phyloP scores from a whole-genome alignment of 2,797 vertebrate genomes.

The Hydrolagus colliei region DNA sequence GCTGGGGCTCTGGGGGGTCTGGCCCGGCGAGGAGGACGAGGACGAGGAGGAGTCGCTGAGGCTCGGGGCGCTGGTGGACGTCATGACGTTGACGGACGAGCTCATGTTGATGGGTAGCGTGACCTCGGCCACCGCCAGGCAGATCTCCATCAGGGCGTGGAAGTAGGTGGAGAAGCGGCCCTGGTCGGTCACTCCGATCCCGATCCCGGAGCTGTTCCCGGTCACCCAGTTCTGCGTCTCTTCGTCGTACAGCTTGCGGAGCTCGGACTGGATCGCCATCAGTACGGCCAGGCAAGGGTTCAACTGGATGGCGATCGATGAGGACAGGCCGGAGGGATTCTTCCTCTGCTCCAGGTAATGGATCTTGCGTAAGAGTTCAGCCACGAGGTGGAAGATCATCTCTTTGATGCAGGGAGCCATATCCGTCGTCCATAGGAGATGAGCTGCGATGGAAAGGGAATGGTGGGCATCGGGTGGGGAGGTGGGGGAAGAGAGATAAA shows the following conservation, averaged over 20 bases:
- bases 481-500: conserved; percentile 6
- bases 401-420: conserved; percentile 88
- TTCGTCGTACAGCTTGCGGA: conserved; percentile 86
- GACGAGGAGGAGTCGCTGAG: conserved; percentile 93
- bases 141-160: conserved; percentile 91
- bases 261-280: conserved; percentile 90
- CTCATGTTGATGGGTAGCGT: conserved; percentile 85
- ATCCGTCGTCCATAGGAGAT: conserved; percentile 92
- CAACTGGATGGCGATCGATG: conserved; percentile 85
- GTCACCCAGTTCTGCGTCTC: conserved; percentile 88
- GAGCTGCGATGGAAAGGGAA: conserved; percentile 60
- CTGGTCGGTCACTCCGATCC: conserved; percentile 66
- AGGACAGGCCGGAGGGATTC: conserved; percentile 73
- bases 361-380: conserved; percentile 87
- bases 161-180: conserved; percentile 94
- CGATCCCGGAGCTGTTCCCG: conserved; percentile 60
- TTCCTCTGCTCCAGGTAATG: conserved; percentile 81
- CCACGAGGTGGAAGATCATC: conserved; percentile 81
- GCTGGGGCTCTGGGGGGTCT: conserved; percentile 93
- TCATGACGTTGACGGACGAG: conserved; percentile 66
- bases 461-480: not conserved
- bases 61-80: conserved; percentile 76
- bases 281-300: conserved; percentile 93
- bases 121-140: conserved; percentile 88
- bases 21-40: conserved; percentile 87